Evolutionary conservation across 1,140 invertebrate species (phyloP).

Genomic region (Thaumatotibia leucotreta): DNA sequence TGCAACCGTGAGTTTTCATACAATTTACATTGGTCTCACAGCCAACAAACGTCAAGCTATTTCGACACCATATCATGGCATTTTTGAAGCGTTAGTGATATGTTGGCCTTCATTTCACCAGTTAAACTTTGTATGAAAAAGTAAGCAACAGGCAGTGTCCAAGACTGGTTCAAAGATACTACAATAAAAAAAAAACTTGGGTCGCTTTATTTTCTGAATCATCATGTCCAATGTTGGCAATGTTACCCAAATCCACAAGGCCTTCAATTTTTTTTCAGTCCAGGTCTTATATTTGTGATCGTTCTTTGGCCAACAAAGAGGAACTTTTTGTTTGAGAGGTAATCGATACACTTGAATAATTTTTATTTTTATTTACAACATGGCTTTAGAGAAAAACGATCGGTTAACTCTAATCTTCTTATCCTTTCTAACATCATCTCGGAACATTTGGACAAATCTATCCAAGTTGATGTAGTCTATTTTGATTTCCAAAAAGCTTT

Average conservation of each 20-base stretch:
- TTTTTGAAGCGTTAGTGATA: background rate
- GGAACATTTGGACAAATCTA: too few relatives aligned
- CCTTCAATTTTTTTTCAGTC: background rate
- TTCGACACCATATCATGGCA: background rate
- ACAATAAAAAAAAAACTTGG: background rate
- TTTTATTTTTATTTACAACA: too few relatives aligned
- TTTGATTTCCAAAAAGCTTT: too few relatives aligned
- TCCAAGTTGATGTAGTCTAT: too few relatives aligned
- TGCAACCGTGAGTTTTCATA: background rate
- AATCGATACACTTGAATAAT: conserved; percentile 27
- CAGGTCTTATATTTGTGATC: conserved; percentile 16
- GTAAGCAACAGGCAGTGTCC: background rate
- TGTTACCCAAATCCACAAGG: background rate
- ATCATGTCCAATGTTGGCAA: background rate
- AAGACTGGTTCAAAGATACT: background rate
- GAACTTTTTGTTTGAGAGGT: conserved; percentile 24
- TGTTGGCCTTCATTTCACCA: background rate
- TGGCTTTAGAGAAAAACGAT: too few relatives aligned
- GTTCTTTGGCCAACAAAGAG: conserved; percentile 10
- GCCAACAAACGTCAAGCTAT: background rate
- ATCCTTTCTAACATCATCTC: too few relatives aligned
- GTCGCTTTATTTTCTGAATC: background rate
- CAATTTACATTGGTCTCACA: background rate
- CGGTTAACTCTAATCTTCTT: too few relatives aligned
- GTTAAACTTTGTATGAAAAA: background rate